Evolutionary conservation across 2,888 invertebrate species (phyloP).

Genomic region (Morpho helenor): DNA sequence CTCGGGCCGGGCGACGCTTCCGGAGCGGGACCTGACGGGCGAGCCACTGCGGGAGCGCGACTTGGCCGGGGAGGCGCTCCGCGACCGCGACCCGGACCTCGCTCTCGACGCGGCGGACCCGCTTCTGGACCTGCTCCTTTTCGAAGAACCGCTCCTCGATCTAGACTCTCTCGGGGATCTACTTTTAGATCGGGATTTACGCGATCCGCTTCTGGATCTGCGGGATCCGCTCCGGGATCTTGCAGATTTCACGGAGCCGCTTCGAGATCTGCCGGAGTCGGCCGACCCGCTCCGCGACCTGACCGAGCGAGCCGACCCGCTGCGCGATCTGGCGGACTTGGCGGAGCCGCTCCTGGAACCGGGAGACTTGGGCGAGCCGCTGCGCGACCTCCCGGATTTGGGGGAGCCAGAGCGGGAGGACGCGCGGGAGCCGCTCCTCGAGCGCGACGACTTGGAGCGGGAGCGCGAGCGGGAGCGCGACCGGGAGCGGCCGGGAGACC

Average conservation of each 20-base stretch:
- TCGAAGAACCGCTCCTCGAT: constrained; percentile 34
- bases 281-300: constrained; percentile 32
- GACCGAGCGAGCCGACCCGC: constrained; percentile 29
- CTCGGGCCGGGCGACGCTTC: constrained; percentile 29
- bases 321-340: constrained; percentile 28
- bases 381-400: constrained; percentile 31
- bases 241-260: constrained; percentile 35
- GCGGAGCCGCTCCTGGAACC: constrained; percentile 33
- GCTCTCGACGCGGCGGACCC: constrained; percentile 25
- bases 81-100: constrained; percentile 34
- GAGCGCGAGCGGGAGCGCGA: constrained; percentile 33
- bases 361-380: constrained; percentile 31
- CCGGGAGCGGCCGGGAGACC: constrained; percentile 26
- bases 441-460: constrained; percentile 42
- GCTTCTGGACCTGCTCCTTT: constrained; percentile 24
- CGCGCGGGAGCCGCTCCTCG: constrained; percentile 44
- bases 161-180: constrained; percentile 35
- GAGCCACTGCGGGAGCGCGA: constrained; percentile 39
- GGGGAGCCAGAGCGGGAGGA: constrained; percentile 36
- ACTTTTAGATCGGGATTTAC: constrained; percentile 33
- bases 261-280: constrained; percentile 29
- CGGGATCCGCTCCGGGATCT: constrained; percentile 35
- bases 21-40: constrained; percentile 32
- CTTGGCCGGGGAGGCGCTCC: constrained; percentile 29
- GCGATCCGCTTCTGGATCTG: constrained; percentile 33